Conservation (phyloP, 2,113 vertebrate species). For the Pyrgilauda ruficollis region DNA sequence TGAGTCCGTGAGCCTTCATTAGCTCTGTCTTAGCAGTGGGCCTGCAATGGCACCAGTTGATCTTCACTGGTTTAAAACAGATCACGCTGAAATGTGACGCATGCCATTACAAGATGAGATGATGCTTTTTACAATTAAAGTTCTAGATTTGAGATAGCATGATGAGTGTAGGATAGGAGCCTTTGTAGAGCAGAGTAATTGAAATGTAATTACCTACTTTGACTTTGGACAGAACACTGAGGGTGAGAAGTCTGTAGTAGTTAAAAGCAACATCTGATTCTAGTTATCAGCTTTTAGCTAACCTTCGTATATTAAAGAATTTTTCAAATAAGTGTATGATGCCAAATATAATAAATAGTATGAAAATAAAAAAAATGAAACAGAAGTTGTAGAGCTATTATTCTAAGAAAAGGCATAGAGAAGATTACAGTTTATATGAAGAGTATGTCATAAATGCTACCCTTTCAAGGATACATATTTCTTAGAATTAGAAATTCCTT, state of each 20-base stretch:
- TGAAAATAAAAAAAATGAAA: not conserved
- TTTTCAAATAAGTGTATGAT: not conserved
- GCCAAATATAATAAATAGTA: not conserved
- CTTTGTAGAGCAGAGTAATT: not conserved
- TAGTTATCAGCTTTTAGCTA: not conserved
- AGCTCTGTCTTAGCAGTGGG: not conserved
- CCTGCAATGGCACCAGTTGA: not conserved
- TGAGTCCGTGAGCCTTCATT: not conserved
- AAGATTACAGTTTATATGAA: not conserved
- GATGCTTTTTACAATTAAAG: not conserved
- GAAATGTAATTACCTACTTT: not conserved
- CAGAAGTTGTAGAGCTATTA: not conserved
- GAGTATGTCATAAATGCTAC: not conserved
- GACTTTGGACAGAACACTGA: not conserved
- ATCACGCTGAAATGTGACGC: not conserved
- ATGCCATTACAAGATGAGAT: not conserved
- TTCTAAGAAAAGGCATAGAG: not conserved
- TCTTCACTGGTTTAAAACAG: not conserved
- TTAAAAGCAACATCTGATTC: constrained; percentile 9
- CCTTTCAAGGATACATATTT: not conserved
- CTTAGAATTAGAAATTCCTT: not conserved
- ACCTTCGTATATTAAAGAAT: not conserved
- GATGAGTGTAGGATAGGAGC: not conserved
- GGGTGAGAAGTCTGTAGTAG: not conserved
- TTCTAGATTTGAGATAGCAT: not conserved